Base-by-base conservation (phyloP, 2,113 vertebrate genomes). In the Acrocephalus arundinaceus region DNA sequence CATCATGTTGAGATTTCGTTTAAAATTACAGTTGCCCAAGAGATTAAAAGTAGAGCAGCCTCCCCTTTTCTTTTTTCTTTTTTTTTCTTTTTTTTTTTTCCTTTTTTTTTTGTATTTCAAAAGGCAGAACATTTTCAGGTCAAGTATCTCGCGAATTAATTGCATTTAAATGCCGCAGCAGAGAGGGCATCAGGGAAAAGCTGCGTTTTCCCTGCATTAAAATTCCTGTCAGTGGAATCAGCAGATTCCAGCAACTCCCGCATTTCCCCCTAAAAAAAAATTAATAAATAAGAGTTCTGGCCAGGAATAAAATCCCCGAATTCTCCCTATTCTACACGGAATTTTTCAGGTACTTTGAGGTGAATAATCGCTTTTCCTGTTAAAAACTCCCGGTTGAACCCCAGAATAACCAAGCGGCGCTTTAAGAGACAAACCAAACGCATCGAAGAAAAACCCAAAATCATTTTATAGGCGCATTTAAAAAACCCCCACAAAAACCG, bases 1-100 rank as follows among this genome's bases (percentile, higher is more conserved):
- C 95, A 95, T 91, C 95, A 22, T 87, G 79, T 96, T 89, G 94
- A 94, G 94, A 96, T 95, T 95, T 95, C 93, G 41, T 91, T 96
- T 91, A 93, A 89, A 96, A 96, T 91, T 94, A 85, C 93, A 87
- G 73, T 89, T 85, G 73, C 93, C 67, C 80, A 5, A 85, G 93
- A 95, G 89, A 95, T 92, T 95, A 55, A 94, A 95, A 92, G 80
- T 88, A 43, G 13, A 71, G 37, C 58, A 43, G 7, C 6, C 5
- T 15, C 13, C 46, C 6, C 6, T 2, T 3, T 2, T 5, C 3
- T 5, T 45, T 6, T 7, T 24, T 45, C 37, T 45, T 86, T 15
- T 24, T 67, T 43, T 16, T 18, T 87, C 27, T 20, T 78, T 23
- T 22, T 9, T 83, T 17, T 19, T 79, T 37, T 15, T 19, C 81